These are phyloP conservation scores for Amphipyra berbera DNA, from an alignment of 2,888 invertebrate species.

Conservation along the genomic window DNA sequence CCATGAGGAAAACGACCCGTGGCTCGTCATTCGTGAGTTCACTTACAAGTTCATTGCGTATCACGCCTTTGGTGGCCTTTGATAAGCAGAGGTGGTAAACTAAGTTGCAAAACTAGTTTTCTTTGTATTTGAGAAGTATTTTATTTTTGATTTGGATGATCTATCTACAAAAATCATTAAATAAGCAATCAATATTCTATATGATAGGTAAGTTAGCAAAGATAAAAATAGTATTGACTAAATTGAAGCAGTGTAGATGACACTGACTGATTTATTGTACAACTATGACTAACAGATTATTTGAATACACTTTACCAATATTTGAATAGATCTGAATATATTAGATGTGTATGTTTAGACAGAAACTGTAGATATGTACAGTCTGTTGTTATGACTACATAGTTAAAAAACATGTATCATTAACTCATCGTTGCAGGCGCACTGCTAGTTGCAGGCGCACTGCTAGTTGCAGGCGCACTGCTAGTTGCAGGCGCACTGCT, in stretches of 20 bases:
- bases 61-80: too few relatives aligned
- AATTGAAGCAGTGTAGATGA: slow-evolving; percentile 6
- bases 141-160: background rate
- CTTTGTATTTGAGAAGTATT: too few relatives aligned
- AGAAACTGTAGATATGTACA: background rate
- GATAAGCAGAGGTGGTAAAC: too few relatives aligned
- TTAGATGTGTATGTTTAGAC: background rate
- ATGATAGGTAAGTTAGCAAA: slow-evolving; percentile 1
- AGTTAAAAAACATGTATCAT: slow-evolving; percentile 36
- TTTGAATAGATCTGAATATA: slow-evolving; percentile 6
- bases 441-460: background rate
- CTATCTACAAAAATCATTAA: background rate
- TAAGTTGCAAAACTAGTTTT: too few relatives aligned
- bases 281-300: slow-evolving; percentile 4
- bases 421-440: background rate
- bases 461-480: background rate
- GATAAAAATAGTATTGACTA: background rate
- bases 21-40: too few relatives aligned
- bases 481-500: background rate
- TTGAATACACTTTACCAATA: slow-evolving; percentile 4
- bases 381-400: slow-evolving; percentile 35
- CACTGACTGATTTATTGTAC: slow-evolving; percentile 4
- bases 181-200: slow-evolving; percentile 12
- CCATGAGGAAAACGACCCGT: too few relatives aligned
- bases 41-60: too few relatives aligned